Evolutionary conservation across 2,113 vertebrate species (phyloP).

Genomic region (Macrotus californicus): DNA sequence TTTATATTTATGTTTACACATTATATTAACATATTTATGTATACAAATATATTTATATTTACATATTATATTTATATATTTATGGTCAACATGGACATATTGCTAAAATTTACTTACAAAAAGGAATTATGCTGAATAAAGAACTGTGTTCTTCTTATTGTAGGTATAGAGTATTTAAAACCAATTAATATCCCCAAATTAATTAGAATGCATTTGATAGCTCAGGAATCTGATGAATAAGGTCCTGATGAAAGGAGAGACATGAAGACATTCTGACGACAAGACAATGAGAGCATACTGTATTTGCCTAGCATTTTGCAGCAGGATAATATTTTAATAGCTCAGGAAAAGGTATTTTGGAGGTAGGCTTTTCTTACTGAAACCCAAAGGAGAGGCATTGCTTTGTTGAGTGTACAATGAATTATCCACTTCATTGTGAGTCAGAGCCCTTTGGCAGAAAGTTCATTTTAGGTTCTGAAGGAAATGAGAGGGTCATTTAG

Average conservation of each 20-base stretch:
- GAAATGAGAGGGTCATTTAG: background rate
- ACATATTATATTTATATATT: too few relatives aligned
- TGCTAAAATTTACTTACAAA: background rate
- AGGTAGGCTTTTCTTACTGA: background rate
- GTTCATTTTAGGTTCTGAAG: background rate
- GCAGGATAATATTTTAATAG: background rate
- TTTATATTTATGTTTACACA: too few relatives aligned
- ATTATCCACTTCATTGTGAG: background rate
- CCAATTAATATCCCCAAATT: conserved; percentile 24
- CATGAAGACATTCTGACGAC: background rate
- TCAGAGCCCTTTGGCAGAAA: background rate
- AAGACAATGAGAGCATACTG: background rate
- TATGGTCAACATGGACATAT: background rate
- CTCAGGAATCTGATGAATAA: conserved; percentile 29
- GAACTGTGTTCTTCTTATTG: background rate
- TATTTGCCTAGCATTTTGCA: background rate
- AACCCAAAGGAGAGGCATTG: background rate
- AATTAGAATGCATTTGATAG: conserved; percentile 19
- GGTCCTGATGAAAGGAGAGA: background rate
- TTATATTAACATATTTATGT: too few relatives aligned
- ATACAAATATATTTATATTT: too few relatives aligned
- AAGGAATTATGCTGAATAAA: background rate
- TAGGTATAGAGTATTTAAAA: conserved; percentile 16
- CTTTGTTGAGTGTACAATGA: background rate
- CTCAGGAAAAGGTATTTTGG: background rate